Conservation (phyloP, 2,113 vertebrate genomes). For the Xenus cinereus region DNA sequence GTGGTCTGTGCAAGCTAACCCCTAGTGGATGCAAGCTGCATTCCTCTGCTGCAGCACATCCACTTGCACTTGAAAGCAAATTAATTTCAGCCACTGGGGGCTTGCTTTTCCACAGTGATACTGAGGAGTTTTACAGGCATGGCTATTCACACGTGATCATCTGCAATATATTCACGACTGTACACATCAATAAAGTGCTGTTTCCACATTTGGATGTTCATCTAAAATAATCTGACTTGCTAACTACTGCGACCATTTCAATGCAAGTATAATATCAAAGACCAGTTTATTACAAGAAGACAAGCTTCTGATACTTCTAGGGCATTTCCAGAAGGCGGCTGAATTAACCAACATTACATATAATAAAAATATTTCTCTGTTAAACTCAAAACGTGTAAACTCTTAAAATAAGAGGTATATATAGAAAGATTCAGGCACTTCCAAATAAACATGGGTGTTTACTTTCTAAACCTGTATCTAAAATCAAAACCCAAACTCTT, state of each 20-base stretch:
- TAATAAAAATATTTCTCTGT: neutral
- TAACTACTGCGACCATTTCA: neutral
- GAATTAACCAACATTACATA: neutral
- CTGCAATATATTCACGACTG: neutral
- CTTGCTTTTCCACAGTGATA: neutral
- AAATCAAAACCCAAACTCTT: neutral
- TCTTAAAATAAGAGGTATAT: neutral
- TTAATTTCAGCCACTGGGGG: neutral
- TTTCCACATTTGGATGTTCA: neutral
- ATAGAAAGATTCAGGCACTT: neutral
- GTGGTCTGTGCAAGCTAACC: neutral
- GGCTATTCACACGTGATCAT: neutral
- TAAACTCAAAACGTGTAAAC: neutral
- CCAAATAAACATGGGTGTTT: neutral
- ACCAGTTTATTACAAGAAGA: neutral
- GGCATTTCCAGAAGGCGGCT: neutral
- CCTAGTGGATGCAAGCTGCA: fast-evolving
- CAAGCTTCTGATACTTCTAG: neutral
- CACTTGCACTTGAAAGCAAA: neutral
- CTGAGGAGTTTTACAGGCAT: neutral
- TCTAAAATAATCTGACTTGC: neutral
- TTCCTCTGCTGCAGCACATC: neutral
- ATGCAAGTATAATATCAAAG: neutral
- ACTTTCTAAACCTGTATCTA: neutral
- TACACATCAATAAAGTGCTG: neutral